Evolutionary conservation across 2,797 vertebrate genomes (phyloP).

Genomic region (Aphelocoma californica): DNA sequence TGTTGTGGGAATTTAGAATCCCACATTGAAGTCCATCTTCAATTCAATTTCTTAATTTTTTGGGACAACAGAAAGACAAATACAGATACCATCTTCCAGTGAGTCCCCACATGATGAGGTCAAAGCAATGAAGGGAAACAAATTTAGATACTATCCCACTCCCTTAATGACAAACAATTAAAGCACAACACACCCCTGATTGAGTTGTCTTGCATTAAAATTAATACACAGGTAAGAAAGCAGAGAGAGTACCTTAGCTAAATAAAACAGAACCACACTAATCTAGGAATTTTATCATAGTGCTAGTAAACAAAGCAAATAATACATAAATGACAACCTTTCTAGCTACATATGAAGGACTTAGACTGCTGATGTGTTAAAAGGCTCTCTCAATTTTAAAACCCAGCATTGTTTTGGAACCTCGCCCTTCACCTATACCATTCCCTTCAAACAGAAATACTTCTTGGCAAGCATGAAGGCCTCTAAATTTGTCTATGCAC

Average conservation of each 20-base stretch:
- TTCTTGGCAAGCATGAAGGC: background rate
- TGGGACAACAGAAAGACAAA: background rate
- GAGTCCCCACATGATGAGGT: background rate
- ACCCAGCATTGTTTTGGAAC: background rate
- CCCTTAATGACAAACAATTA: background rate
- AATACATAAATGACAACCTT: background rate
- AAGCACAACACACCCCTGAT: background rate
- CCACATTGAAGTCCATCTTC: background rate
- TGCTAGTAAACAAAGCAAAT: background rate
- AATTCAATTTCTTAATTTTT: background rate
- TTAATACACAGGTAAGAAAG: background rate
- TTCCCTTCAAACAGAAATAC: background rate
- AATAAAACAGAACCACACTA: background rate
- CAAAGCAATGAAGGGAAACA: background rate
- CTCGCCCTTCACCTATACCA: rapidly evolving
- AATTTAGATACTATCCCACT: background rate
- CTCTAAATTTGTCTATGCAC: background rate
- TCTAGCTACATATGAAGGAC: background rate
- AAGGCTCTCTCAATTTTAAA: background rate
- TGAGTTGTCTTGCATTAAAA: background rate
- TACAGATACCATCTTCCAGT: background rate
- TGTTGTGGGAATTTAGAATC: background rate
- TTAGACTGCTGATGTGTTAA: background rate
- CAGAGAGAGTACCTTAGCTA: background rate
- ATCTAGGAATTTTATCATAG: background rate